Conservation (phyloP, 2,888 invertebrate species). For the Hyposoter dolosus region DNA sequence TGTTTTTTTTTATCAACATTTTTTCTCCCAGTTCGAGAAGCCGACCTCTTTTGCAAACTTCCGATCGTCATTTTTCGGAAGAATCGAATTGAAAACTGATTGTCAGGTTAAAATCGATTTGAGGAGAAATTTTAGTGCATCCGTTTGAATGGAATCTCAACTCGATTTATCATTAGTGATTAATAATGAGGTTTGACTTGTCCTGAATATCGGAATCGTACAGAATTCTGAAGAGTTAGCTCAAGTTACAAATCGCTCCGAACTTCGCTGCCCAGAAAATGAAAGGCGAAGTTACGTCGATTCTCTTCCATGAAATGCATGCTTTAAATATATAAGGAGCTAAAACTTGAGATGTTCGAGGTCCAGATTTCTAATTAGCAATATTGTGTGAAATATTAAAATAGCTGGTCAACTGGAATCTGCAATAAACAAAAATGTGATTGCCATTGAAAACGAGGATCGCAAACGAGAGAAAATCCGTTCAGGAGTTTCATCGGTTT, state of each 20-base stretch:
- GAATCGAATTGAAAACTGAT: background rate
- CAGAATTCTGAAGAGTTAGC: background rate
- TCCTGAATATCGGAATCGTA: background rate
- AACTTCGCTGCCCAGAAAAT: background rate
- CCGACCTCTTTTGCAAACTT: background rate
- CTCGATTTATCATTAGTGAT: background rate
- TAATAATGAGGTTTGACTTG: background rate
- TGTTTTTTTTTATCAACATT: no score
- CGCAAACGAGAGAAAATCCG: background rate
- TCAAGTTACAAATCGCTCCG: background rate
- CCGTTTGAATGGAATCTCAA: background rate
- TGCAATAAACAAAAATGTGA: no score
- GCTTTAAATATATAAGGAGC: background rate
- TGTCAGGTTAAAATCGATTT: background rate
- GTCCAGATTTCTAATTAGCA: background rate
- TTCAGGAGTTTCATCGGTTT: background rate
- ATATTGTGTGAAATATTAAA: background rate
- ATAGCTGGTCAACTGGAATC: background rate
- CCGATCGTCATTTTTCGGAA: background rate
- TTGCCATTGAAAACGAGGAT: no score
- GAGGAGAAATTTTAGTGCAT: background rate
- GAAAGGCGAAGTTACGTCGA: background rate
- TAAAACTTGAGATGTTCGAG: background rate
- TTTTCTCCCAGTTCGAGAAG: no score
- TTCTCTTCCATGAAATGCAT: background rate